Base-by-base conservation (phyloP, 2,888 invertebrate genomes). In the Watsonalla binaria region DNA sequence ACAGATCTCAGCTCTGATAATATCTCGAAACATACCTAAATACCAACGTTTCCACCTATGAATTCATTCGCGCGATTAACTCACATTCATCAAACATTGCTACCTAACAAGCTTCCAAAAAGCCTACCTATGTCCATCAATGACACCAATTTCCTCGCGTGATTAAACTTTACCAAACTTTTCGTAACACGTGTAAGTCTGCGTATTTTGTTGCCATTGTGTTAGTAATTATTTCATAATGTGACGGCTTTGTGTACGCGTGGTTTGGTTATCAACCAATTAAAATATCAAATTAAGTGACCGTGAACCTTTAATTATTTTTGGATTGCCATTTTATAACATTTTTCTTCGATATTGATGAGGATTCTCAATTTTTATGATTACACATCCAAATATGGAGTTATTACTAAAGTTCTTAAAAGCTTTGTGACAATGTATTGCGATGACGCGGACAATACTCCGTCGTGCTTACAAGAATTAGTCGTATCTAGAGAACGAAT, bases 191-290 rank as follows among this genome's bases (percentile, higher is more conserved):
- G 51, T 64, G 62, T 63, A 62, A 57, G 58, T 53, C 63, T 60
- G 58, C 50, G 54, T 48, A 51, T 66, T 66, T 72, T 65, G 61
- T 66, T 71, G 70, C 72, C 69, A 74, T 78, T 73, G 74, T 70
- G 69, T 59, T 58, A 58, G 68, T 79, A 78, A 81, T 82, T 79
- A 81, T 86, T 85, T 84, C 78, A 78, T 78, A 81, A 82, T 70
- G 55, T 73, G 62, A 70, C 67, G 58, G 63, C 65, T 72, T 66
- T 72, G 63, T 72, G 68, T 71, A 63, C 74, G 70, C 70, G 68
- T 78, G 72, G 68, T 4, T 78, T 69, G 72, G 66, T 70, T 72
- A 79, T 77, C 72, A 78, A 75, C 70, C 79, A 83, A 85, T 86
- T 84, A 84, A 74, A 78, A 72, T 72, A 72, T 72, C 61, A 74